Percentiles rank a stretch among this genome's conserved stretches.
phyloP scores from a whole-genome alignment of 2,113 vertebrate genomes.

The Haliaeetus leucogaster region DNA sequence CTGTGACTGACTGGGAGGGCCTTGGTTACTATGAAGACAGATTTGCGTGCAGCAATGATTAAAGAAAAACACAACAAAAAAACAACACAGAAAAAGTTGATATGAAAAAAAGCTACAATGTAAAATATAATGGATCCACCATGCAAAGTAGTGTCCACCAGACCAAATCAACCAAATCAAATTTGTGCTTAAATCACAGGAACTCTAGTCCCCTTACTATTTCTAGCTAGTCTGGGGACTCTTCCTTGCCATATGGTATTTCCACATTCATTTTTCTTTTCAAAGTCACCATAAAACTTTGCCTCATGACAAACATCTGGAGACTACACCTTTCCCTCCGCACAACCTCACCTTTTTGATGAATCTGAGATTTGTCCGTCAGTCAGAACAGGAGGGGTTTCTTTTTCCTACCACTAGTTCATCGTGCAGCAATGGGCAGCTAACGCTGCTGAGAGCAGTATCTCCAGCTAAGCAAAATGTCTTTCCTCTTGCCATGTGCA shows the following conservation, averaged over 20 bases:
- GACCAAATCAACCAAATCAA: neutral
- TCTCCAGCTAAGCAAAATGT: neutral
- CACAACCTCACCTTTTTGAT: neutral
- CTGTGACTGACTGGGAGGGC: neutral
- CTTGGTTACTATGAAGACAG: neutral
- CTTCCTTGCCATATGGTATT: neutral
- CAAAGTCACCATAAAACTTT: neutral
- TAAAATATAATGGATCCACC: neutral
- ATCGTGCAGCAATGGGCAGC: neutral
- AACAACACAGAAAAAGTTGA: neutral
- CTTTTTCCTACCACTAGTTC: neutral
- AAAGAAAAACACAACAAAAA: neutral
- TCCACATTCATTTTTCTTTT: neutral
- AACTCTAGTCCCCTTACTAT: neutral
- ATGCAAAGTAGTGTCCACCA: neutral
- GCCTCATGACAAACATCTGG: neutral
- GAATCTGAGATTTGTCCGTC: neutral
- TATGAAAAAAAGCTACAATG: neutral
- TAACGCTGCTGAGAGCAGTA: neutral
- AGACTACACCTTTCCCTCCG: neutral
- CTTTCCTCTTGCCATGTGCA: constrained; percentile 13
- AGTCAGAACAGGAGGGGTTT: neutral
- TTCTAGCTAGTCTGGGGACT: neutral
- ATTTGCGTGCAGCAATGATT: neutral
- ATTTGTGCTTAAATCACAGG: neutral